These are phyloP conservation scores for Metopolophium dirhodum DNA, from an alignment of 1,140 invertebrate species.

Conservation along the genomic window DNA sequence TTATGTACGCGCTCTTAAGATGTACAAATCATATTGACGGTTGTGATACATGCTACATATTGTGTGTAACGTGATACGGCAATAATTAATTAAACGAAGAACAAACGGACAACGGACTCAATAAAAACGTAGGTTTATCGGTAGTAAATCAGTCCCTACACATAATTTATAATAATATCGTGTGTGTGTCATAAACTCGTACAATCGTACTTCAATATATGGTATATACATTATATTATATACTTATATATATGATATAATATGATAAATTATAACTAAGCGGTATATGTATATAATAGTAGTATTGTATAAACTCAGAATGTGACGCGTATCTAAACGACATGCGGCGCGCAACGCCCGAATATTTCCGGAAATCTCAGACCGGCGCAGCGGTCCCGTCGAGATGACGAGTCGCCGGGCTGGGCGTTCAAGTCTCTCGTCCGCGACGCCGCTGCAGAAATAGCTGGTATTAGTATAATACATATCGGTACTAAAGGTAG, in stretches of 20 bases:
- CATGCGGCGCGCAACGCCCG: background rate
- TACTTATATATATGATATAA: background rate
- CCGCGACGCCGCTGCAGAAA: background rate
- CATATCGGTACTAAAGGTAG: background rate
- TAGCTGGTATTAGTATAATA: background rate
- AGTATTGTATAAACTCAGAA: background rate
- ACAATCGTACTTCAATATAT: background rate
- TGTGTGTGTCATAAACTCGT: background rate
- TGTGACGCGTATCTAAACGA: background rate
- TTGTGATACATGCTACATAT: background rate
- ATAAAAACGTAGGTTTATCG: background rate
- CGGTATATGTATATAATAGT: background rate
- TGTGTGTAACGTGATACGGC: background rate
- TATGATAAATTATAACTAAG: background rate
- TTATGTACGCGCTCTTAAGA: background rate
- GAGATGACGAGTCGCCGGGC: background rate
- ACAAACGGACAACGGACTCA: background rate
- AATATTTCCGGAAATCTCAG: background rate
- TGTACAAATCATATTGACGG: background rate
- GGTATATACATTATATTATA: background rate
- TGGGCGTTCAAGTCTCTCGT: background rate
- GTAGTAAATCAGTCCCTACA: background rate
- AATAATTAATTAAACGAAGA: background rate
- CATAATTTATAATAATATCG: background rate
- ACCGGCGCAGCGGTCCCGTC: background rate